Percentiles rank a stretch among this genome's conserved stretches.
Evolutionary conservation across 2,113 vertebrate genomes (phyloP).

Genomic region (Ceuthmochares aereus): DNA sequence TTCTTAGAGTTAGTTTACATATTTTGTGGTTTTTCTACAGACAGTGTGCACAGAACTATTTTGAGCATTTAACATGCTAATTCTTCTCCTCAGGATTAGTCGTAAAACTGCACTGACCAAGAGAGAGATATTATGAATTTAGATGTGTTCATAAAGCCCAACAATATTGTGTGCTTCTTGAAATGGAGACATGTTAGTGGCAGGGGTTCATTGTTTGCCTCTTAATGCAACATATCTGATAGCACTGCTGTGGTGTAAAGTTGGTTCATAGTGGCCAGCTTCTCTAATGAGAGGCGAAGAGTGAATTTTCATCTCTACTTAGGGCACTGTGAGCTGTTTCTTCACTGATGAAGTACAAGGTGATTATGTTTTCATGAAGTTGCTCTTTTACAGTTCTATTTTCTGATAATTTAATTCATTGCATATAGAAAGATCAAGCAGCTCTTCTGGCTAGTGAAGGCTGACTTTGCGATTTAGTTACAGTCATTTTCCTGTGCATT

Average conservation of each 20-base stretch:
- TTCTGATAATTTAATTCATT: neutral
- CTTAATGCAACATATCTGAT: neutral
- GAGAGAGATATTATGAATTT: slow-evolving; percentile 34
- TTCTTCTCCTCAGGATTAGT: slow-evolving; percentile 20
- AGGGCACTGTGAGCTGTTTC: neutral
- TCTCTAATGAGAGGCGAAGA: neutral
- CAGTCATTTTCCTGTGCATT: neutral
- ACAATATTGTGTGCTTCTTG: slow-evolving; percentile 1
- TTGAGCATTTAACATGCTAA: slow-evolving; percentile 18
- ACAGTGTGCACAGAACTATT: neutral
- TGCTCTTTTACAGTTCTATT: neutral
- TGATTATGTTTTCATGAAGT: neutral
- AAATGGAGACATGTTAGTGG: slow-evolving; percentile 7
- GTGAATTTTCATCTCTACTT: neutral
- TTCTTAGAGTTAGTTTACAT: neutral
- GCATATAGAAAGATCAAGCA: neutral
- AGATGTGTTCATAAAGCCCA: slow-evolving; percentile 4
- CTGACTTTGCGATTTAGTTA: neutral
- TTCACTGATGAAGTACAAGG: neutral
- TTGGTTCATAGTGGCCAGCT: neutral
- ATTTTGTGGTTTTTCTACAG: slow-evolving; percentile 22
- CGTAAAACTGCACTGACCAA: slow-evolving; percentile 31
- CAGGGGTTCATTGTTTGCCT: neutral
- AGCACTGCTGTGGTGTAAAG: neutral
- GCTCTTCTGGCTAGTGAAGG: neutral